Conservation (phyloP, 2,113 vertebrate species). For the Neofelis nebulosa region DNA sequence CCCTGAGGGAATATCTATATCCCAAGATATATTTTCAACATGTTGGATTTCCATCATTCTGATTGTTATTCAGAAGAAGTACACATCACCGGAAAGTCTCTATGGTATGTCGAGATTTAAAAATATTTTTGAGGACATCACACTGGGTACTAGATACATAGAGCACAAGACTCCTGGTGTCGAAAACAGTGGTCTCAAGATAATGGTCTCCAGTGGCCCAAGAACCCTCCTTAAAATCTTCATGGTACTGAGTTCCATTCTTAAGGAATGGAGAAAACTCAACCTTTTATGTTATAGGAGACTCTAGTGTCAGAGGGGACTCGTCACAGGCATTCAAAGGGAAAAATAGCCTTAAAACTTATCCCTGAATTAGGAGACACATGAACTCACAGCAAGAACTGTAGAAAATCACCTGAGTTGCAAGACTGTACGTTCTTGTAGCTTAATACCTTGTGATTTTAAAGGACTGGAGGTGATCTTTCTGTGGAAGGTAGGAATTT, state of each 20-base stretch:
- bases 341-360: background rate
- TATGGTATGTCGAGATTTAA: background rate
- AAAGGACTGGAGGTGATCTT: background rate
- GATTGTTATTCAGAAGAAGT: background rate
- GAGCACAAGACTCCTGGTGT: background rate
- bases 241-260: background rate
- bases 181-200: background rate
- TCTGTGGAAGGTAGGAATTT: background rate
- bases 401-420: background rate
- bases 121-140: background rate
- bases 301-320: background rate
- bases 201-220: background rate
- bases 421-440: background rate
- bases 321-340: background rate
- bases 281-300: background rate
- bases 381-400: background rate
- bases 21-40: background rate
- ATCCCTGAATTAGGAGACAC: background rate
- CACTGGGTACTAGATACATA: background rate
- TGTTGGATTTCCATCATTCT: background rate
- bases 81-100: background rate
- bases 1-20: background rate
- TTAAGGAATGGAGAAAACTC: background rate
- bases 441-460: background rate
- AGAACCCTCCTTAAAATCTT: slow-evolving; percentile 29